Evolutionary conservation across 2,797 vertebrate species (phyloP).

Genomic region (Enteromius treurensis): DNA sequence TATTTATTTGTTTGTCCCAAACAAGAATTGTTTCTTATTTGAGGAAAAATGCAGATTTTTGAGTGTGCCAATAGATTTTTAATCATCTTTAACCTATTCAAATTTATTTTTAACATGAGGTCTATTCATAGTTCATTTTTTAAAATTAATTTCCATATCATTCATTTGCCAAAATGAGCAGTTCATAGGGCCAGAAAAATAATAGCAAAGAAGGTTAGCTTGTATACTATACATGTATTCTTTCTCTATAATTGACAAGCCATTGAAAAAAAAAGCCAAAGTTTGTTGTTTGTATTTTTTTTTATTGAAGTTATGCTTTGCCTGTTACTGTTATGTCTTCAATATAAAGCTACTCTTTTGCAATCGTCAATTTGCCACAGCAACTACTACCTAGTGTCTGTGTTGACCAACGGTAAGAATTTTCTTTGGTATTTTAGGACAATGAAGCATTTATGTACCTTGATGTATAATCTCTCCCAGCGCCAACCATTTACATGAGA

Average conservation of each 20-base stretch:
- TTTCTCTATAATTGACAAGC: conserved; percentile 44
- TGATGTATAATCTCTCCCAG: conserved; percentile 38
- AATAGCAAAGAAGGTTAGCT: conserved; percentile 1
- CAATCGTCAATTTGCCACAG: conserved; percentile 13
- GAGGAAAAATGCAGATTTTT: not conserved
- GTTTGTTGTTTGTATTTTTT: conserved; percentile 60
- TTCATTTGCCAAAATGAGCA: conserved; percentile 17
- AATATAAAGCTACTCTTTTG: conserved; percentile 33
- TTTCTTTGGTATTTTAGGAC: not conserved
- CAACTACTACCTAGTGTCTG: conserved; percentile 2
- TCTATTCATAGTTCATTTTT: not conserved
- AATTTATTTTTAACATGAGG: not conserved
- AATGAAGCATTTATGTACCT: conserved; percentile 8
- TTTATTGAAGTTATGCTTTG: conserved; percentile 15
- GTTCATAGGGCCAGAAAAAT: not conserved
- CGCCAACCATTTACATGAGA: conserved; percentile 33
- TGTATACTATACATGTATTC: conserved; percentile 34
- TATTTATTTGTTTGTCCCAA: not conserved
- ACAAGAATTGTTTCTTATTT: conserved; percentile 7
- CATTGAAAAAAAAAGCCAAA: conserved; percentile 63
- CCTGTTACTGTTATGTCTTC: conserved; percentile 20
- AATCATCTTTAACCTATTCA: not conserved
- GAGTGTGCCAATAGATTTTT: conserved; percentile 1
- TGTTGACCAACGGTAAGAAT: not conserved
- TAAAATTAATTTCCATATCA: not conserved